Evolutionary conservation across 2,797 vertebrate species (phyloP).

Genomic region (Anomalospiza imberbis): DNA sequence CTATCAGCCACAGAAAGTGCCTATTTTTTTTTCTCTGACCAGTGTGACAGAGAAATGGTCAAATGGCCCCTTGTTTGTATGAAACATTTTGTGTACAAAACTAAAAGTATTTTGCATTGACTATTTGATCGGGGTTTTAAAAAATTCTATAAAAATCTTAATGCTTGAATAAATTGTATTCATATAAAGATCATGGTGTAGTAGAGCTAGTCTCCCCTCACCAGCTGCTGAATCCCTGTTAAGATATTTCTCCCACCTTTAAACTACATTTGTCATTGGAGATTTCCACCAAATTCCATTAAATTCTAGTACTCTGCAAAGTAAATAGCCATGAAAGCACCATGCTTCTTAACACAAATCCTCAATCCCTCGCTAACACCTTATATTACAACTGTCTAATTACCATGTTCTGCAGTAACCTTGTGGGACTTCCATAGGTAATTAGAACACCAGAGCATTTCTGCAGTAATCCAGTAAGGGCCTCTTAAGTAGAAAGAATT

Average conservation of each 20-base stretch:
- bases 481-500: conserved; percentile 76
- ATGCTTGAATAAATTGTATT: neutral
- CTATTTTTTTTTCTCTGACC: neutral
- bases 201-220: neutral
- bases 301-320: conserved; percentile 51
- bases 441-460: conserved; percentile 75
- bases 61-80: neutral
- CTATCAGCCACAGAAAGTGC: neutral
- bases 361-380: conserved; percentile 69
- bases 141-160: neutral
- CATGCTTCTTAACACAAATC: conserved; percentile 71
- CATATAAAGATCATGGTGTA: neutral
- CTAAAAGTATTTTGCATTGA: neutral
- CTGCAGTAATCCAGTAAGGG: conserved; percentile 72
- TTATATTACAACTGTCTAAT: conserved; percentile 73
- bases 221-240: neutral
- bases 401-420: conserved; percentile 70
- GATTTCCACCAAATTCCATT: conserved; percentile 65
- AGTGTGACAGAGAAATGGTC: neutral
- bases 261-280: conserved; percentile 26
- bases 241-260: neutral
- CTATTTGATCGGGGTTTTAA: neutral
- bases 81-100: neutral
- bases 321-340: conserved; percentile 73
- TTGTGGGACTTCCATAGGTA: conserved; percentile 74